Conservation (phyloP, 2,113 vertebrate species). For the Pipa parva region DNA sequence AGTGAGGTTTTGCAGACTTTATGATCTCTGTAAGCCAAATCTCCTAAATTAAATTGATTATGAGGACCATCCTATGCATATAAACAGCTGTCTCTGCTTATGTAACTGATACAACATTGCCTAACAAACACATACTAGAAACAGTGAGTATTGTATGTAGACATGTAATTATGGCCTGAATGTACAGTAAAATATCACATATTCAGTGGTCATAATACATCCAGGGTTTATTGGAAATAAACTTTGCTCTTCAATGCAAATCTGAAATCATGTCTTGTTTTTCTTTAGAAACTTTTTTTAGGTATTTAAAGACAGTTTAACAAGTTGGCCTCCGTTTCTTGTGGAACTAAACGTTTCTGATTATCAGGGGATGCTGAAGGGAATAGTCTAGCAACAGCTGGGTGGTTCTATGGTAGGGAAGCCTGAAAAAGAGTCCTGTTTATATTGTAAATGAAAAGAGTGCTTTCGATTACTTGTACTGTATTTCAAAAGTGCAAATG, state of each 20-base stretch:
- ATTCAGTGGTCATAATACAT: constrained; percentile 27
- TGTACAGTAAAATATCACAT: constrained; percentile 40
- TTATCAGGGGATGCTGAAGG: too few relatives aligned
- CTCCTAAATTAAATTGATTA: constrained; percentile 40
- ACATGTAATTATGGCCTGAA: constrained; percentile 37
- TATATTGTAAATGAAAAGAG: too few relatives aligned
- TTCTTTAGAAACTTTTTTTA: too few relatives aligned
- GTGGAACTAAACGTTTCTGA: too few relatives aligned
- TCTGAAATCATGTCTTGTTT: constrained; percentile 6
- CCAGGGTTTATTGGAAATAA: constrained; percentile 40
- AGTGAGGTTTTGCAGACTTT: constrained; percentile 35
- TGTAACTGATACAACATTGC: constrained; percentile 32
- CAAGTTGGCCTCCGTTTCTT: too few relatives aligned
- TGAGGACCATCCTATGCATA: constrained; percentile 49
- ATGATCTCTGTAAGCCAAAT: constrained; percentile 15
- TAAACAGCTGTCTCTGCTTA: constrained; percentile 35
- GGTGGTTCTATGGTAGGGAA: too few relatives aligned
- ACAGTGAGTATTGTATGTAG: constrained; percentile 43
- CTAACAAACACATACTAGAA: constrained; percentile 24
- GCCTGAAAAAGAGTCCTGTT: too few relatives aligned
- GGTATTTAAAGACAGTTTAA: too few relatives aligned
- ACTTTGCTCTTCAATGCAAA: constrained; percentile 36
- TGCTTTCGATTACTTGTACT: too few relatives aligned
- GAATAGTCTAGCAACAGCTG: too few relatives aligned
- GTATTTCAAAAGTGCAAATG: too few relatives aligned